These are phyloP conservation scores for Falco punctatus DNA, from an alignment of 2,113 vertebrate genomes.

Conservation along the genomic window DNA sequence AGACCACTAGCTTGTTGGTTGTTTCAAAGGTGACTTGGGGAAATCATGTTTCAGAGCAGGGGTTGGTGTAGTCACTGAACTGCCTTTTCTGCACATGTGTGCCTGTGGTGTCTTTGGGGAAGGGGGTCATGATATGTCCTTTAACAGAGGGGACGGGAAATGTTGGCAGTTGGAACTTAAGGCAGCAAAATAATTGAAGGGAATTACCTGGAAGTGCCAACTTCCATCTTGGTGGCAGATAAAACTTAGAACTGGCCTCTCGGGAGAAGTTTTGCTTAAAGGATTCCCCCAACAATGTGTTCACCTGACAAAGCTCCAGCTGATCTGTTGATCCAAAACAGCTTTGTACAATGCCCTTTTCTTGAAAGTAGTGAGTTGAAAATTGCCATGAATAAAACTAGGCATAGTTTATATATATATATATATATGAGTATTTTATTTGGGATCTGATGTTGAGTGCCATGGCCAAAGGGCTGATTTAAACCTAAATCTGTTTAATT, in stretches of 20 bases:
- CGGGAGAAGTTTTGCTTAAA: neutral
- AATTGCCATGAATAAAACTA: neutral
- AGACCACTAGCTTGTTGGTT: neutral
- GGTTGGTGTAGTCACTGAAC: neutral
- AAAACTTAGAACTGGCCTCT: neutral
- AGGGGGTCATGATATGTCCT: neutral
- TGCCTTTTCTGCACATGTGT: fast-evolving
- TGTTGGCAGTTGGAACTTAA: neutral
- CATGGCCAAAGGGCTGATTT: neutral
- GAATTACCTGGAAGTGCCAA: neutral
- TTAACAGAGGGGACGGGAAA: neutral
- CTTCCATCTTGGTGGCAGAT: neutral
- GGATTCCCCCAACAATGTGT: neutral
- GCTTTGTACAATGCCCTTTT: neutral
- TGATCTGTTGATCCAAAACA: neutral
- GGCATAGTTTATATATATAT: neutral
- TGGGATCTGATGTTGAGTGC: neutral
- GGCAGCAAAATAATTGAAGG: neutral
- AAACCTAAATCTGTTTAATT: neutral
- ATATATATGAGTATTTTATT: neutral
- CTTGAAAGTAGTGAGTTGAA: neutral
- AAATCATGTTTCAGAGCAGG: neutral
- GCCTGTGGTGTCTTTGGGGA: neutral
- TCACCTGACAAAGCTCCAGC: neutral
- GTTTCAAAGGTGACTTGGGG: neutral